Evolutionary conservation across 2,888 invertebrate genomes (phyloP).

Genomic region (Hemithea aestivaria): DNA sequence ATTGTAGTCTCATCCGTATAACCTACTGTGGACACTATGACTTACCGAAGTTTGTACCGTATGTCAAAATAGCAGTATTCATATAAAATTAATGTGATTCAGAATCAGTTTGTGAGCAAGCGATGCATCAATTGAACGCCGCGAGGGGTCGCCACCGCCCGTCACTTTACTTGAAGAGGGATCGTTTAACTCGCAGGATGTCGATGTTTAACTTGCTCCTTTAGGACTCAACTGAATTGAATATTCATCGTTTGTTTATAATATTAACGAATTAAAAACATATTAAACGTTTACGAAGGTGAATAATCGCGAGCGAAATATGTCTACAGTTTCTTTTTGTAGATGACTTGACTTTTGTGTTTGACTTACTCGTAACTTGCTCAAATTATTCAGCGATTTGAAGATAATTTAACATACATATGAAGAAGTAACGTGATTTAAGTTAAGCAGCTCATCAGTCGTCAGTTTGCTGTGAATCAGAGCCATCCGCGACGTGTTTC

Average conservation of each 20-base stretch:
- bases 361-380: too few relatives aligned
- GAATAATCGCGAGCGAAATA: too few relatives aligned
- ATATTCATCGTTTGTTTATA: constrained; percentile 36
- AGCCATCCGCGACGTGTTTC: constrained; percentile 52
- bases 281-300: too few relatives aligned
- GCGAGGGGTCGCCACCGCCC: constrained; percentile 62
- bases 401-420: too few relatives aligned
- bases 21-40: too few relatives aligned
- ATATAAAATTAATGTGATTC: constrained; percentile 40
- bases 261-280: constrained; percentile 39
- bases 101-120: constrained; percentile 50
- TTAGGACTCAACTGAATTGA: constrained; percentile 10
- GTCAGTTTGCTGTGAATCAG: constrained; percentile 36
- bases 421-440: too few relatives aligned
- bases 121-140: constrained; percentile 72
- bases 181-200: constrained; percentile 37
- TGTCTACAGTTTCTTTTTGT: too few relatives aligned
- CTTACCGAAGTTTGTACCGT: background rate
- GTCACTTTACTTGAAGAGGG: constrained; percentile 44
- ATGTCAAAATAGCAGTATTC: constrained; percentile 25
- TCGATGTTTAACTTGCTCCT: constrained; percentile 36
- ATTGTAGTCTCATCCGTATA: too few relatives aligned
- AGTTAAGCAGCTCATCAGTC: too few relatives aligned
- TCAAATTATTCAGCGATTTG: too few relatives aligned
- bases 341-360: too few relatives aligned